phyloP scores from a whole-genome alignment of 2,113 vertebrate species.

The Emydocephalus ijimae region DNA sequence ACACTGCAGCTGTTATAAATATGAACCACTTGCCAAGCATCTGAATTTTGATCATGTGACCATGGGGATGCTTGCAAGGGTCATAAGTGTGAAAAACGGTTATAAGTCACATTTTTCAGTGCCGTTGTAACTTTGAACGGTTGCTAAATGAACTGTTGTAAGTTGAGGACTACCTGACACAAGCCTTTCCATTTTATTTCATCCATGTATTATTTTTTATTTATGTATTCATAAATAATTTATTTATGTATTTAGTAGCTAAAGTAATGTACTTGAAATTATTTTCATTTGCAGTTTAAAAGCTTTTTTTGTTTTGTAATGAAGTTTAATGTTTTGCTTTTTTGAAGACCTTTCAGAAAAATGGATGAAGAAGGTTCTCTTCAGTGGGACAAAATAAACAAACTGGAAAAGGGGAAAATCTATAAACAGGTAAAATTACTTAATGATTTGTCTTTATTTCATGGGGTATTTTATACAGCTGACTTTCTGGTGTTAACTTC shows the following conservation, averaged over 20 bases:
- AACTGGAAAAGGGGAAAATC: constrained; percentile 78
- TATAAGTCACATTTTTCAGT: no score
- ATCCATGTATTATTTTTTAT: not conserved
- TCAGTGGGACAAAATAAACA: constrained; percentile 78
- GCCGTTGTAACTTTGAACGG: no score
- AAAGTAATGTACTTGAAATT: not conserved
- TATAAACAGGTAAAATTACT: constrained; percentile 75
- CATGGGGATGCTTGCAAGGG: no score
- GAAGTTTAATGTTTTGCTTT: constrained; percentile 30
- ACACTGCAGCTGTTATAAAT: no score
- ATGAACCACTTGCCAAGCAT: no score
- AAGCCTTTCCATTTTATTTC: not conserved
- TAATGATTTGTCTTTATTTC: not conserved
- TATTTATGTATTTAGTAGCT: constrained; percentile 6
- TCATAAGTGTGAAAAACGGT: no score
- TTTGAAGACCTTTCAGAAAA: constrained; percentile 75
- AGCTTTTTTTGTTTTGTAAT: not conserved
- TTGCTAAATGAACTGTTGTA: no score
- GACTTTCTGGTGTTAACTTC: not conserved
- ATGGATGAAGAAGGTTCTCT: constrained; percentile 75
- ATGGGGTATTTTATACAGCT: not conserved
- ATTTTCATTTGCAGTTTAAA: not conserved
- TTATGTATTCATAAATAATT: not conserved
- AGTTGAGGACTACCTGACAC: no score
- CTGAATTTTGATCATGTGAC: no score